phyloP scores from a whole-genome alignment of 1,140 invertebrate genomes.

The Drosophila melanica region DNA sequence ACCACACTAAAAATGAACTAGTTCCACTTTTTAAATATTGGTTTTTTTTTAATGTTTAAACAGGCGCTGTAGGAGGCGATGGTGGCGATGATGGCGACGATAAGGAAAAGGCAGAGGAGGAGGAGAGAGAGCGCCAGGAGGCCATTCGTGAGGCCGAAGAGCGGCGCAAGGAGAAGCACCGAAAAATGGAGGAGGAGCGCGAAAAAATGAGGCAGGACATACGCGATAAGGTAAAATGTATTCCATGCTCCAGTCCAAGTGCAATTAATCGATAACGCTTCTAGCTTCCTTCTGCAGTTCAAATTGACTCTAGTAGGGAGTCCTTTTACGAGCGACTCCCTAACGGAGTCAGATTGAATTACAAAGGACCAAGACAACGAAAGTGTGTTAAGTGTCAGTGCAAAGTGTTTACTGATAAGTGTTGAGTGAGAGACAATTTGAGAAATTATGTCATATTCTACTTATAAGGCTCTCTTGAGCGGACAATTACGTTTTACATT shows the following conservation, averaged over 20 bases:
- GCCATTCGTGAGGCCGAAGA: slow-evolving; percentile 97
- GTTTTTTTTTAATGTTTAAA: slow-evolving; percentile 22
- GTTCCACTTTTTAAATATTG: no score
- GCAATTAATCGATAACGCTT: slow-evolving; percentile 24
- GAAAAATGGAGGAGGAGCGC: slow-evolving; percentile 99
- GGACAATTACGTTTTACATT: background rate
- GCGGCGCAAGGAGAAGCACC: slow-evolving; percentile 97
- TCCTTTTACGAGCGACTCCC: slow-evolving; percentile 95
- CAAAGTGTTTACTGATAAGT: background rate
- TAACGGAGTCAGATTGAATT: slow-evolving; percentile 98
- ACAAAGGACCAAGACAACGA: slow-evolving; percentile 62
- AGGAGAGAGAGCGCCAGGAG: slow-evolving; percentile 96
- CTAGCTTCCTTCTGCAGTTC: slow-evolving; percentile 90
- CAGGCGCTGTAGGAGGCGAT: slow-evolving; percentile 95
- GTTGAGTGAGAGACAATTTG: slow-evolving; percentile 3
- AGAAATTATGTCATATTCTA: background rate
- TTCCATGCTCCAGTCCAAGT: background rate
- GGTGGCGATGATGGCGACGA: slow-evolving; percentile 94
- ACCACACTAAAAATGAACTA: background rate
- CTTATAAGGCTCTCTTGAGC: background rate
- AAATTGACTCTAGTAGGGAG: slow-evolving; percentile 99
- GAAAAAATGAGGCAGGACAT: slow-evolving; percentile 99
- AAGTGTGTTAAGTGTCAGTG: slow-evolving; percentile 8
- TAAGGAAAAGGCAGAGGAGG: slow-evolving; percentile 97
- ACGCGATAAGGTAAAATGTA: slow-evolving; percentile 93